Percentiles rank a stretch among this genome's conserved stretches.
Evolutionary conservation across 2,113 vertebrate species (phyloP).

Genomic region (Paralichthys olivaceus): DNA sequence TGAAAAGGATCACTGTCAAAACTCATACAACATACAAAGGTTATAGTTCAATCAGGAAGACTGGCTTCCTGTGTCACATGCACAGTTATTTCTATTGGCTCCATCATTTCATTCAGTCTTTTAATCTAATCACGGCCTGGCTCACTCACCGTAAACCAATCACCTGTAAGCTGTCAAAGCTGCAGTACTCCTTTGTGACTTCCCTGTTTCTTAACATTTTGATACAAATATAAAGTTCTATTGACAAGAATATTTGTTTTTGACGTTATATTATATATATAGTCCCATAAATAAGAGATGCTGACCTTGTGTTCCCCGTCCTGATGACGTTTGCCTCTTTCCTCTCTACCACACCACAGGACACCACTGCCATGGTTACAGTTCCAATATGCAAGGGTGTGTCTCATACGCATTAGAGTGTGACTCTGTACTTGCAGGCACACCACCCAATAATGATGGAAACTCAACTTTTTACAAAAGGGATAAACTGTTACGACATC

Average conservation of each 20-base stretch:
- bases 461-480: conserved; percentile 15
- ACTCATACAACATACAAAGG: too few species aligned
- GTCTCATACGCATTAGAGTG: conserved; percentile 33
- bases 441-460: conserved; percentile 31
- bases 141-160: too few species aligned
- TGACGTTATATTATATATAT: background rate
- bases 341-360: conserved; percentile 45
- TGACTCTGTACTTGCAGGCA: conserved; percentile 32
- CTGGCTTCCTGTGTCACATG: too few species aligned
- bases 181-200: too few species aligned
- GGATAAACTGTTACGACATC: conserved; percentile 37
- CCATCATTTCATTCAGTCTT: too few species aligned
- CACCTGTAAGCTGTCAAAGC: too few species aligned
- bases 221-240: too few species aligned
- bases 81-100: too few species aligned
- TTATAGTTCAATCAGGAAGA: too few species aligned
- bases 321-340: conserved; percentile 43
- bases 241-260: background rate
- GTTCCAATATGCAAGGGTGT: conserved; percentile 54
- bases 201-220: too few species aligned
- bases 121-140: too few species aligned
- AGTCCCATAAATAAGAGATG: conserved; percentile 22
- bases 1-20: too few species aligned
- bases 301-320: conserved; percentile 24
- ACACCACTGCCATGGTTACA: conserved; percentile 47